Conservation (phyloP, 2,113 vertebrate genomes). For the Catharus fuscescens region DNA sequence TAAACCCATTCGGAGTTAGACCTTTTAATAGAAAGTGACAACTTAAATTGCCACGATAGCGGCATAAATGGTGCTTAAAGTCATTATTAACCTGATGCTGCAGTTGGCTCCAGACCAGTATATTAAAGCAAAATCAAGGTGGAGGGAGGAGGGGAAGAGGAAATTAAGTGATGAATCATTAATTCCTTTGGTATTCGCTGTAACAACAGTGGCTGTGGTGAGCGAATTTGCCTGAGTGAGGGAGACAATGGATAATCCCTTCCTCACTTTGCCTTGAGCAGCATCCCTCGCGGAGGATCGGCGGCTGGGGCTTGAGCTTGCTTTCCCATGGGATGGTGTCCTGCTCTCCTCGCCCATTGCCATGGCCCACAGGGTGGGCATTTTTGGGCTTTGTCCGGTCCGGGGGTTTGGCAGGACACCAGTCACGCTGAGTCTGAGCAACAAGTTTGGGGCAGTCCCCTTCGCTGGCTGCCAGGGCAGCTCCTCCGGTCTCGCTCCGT, state of each 20-base stretch:
- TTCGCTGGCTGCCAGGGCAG: accelerated
- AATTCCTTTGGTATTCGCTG: conserved; percentile 66
- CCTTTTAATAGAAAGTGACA: conserved; percentile 85
- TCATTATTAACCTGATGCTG: conserved; percentile 73
- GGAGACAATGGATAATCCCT: not conserved
- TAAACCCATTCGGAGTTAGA: conserved; percentile 77
- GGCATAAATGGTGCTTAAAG: conserved; percentile 77
- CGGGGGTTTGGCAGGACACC: not conserved
- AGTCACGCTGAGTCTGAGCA: accelerated
- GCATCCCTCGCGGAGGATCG: not conserved
- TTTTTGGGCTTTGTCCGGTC: not conserved
- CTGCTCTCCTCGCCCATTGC: not conserved
- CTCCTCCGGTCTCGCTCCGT: accelerated
- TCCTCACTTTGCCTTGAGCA: not conserved
- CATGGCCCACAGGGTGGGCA: not conserved
- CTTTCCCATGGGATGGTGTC: not conserved
- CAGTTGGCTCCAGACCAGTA: conserved; percentile 77
- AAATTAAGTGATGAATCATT: conserved; percentile 69
- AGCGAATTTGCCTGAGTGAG: conserved; percentile 29
- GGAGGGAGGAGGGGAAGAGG: conserved; percentile 56
- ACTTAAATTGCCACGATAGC: conserved; percentile 76
- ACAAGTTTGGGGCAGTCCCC: too few relatives aligned
- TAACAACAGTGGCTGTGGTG: conserved; percentile 57
- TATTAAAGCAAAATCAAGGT: conserved; percentile 73
- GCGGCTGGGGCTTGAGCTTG: not conserved